phyloP scores from a whole-genome alignment of 1,140 invertebrate species.

The Lasioglossum albipes region DNA sequence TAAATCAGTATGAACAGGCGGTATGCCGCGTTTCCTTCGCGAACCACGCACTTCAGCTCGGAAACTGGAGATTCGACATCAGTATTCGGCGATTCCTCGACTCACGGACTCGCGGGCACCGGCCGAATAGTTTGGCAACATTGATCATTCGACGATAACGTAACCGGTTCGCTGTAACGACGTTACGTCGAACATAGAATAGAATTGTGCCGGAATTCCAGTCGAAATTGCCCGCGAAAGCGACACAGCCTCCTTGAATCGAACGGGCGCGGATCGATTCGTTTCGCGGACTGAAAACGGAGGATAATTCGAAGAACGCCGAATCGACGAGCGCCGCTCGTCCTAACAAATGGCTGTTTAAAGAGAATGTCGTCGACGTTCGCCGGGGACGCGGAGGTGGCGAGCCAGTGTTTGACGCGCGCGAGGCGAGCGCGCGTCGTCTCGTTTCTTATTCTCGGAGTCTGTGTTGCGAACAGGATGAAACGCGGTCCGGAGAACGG shows the following conservation, averaged over 20 bases:
- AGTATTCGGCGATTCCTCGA: constrained; percentile 40
- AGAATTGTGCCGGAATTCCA: constrained; percentile 67
- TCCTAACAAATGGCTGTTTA: constrained; percentile 19
- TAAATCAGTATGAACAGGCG: too few species aligned
- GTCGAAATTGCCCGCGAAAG: constrained; percentile 63
- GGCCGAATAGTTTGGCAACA: constrained; percentile 66
- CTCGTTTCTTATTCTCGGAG: not conserved
- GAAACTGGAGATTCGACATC: constrained; percentile 43
- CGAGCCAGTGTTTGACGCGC: too few species aligned
- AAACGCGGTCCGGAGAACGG: constrained; percentile 10
- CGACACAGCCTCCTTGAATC: constrained; percentile 14
- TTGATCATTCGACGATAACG: constrained; percentile 60
- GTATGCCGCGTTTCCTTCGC: not conserved
- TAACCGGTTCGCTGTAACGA: constrained; percentile 13
- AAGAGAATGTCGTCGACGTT: not conserved
- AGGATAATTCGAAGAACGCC: constrained; percentile 17
- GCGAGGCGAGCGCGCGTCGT: not conserved
- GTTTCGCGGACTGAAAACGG: constrained; percentile 34
- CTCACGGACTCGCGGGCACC: constrained; percentile 31
- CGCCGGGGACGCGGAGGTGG: not conserved
- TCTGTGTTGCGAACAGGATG: not conserved
- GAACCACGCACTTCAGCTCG: constrained; percentile 14
- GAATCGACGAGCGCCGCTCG: not conserved
- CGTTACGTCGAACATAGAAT: constrained; percentile 65
- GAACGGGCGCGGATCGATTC: constrained; percentile 40